Evolutionary conservation across 1,140 invertebrate genomes (phyloP).

Genomic region (Chelonus insularis): DNA sequence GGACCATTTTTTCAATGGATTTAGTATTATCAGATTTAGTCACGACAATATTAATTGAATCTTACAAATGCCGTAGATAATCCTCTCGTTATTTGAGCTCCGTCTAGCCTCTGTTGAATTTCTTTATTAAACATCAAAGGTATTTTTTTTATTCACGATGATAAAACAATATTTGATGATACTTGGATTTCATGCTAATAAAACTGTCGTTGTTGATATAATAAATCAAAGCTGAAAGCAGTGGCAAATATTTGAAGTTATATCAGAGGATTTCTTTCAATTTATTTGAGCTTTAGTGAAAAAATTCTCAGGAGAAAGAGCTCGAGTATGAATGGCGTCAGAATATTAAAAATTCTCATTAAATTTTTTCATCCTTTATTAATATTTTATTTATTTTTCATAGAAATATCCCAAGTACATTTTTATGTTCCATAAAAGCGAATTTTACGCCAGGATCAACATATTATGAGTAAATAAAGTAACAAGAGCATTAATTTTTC

Average conservation of each 20-base stretch:
- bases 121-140: neutral
- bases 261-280: slow-evolving; percentile 4
- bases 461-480: no score
- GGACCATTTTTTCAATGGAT: no score
- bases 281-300: neutral
- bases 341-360: no score
- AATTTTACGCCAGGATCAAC: no score
- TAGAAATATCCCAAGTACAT: no score
- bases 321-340: neutral
- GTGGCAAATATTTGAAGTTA: slow-evolving; percentile 6
- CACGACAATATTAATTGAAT: neutral
- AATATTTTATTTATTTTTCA: no score
- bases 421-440: no score
- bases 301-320: neutral
- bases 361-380: no score
- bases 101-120: neutral
- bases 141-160: neutral
- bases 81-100: neutral
- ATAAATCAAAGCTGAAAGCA: slow-evolving; percentile 4
- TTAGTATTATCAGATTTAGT: neutral
- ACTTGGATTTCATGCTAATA: slow-evolving; percentile 8
- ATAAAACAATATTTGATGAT: slow-evolving; percentile 6
- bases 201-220: neutral
- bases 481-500: no score
- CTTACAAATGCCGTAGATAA: neutral